These are phyloP conservation scores for Mastomys coucha DNA, from an alignment of 2,113 vertebrate species.

Conservation along the genomic window DNA sequence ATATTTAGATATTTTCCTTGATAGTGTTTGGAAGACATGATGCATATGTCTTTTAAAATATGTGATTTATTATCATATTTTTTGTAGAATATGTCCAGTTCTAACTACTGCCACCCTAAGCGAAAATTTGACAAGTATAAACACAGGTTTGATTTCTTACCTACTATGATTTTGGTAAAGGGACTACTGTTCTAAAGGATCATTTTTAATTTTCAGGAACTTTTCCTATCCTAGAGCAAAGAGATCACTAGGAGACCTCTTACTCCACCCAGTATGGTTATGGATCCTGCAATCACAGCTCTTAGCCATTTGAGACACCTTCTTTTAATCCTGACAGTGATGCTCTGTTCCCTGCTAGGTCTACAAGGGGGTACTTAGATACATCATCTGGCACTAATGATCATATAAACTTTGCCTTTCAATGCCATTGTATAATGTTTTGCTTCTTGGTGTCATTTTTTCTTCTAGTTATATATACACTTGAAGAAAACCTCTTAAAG, in stretches of 20 bases:
- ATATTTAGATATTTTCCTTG: not conserved
- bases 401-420: not conserved
- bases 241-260: not conserved
- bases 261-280: not conserved
- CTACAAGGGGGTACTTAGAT: not conserved
- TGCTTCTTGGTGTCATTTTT: not conserved
- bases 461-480: not conserved
- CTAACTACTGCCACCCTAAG: not conserved
- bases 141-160: not conserved
- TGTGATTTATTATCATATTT: not conserved
- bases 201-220: not conserved
- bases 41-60: not conserved
- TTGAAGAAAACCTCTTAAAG: not conserved
- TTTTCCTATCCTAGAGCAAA: not conserved
- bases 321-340: not conserved
- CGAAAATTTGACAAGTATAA: not conserved
- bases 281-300: not conserved
- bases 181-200: not conserved
- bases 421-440: not conserved
- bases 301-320: not conserved
- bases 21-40: not conserved
- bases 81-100: not conserved
- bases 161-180: not conserved
- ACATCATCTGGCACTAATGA: not conserved
- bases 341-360: not conserved